These are phyloP conservation scores for Balaenoptera acutorostrata DNA, from an alignment of 2,113 vertebrate species.

Conservation along the genomic window DNA sequence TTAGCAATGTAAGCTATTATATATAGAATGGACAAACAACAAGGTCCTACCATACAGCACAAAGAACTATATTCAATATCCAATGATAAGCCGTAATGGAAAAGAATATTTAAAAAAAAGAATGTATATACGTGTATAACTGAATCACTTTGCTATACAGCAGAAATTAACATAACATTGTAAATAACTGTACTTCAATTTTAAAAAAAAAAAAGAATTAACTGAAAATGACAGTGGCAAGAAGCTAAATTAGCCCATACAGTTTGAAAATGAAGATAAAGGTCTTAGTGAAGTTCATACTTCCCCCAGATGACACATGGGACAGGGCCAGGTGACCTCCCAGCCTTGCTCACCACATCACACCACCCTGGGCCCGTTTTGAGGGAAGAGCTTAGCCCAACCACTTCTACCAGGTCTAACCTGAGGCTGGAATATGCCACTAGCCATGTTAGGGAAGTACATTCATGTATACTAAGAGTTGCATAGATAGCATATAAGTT, in stretches of 20 bases:
- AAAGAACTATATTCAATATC: neutral
- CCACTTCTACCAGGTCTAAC: neutral
- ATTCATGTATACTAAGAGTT: neutral
- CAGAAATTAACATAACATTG: neutral
- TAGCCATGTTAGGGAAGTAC: neutral
- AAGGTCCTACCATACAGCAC: neutral
- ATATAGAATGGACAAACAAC: neutral
- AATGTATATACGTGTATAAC: neutral
- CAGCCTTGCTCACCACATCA: neutral
- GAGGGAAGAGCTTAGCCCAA: neutral
- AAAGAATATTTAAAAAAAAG: neutral
- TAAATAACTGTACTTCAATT: neutral
- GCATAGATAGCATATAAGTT: neutral
- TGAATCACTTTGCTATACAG: neutral
- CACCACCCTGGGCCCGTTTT: neutral
- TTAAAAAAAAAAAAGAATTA: neutral
- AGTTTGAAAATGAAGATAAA: slow-evolving; percentile 5
- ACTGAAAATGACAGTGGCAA: neutral
- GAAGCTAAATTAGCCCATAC: neutral
- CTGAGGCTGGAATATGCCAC: neutral
- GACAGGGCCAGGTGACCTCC: neutral
- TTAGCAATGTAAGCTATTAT: neutral
- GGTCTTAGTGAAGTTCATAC: neutral
- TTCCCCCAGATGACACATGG: neutral
- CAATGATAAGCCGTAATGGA: neutral